Base-by-base conservation (phyloP, 2,888 invertebrate genomes). In the Nymphalis polychloros region DNA sequence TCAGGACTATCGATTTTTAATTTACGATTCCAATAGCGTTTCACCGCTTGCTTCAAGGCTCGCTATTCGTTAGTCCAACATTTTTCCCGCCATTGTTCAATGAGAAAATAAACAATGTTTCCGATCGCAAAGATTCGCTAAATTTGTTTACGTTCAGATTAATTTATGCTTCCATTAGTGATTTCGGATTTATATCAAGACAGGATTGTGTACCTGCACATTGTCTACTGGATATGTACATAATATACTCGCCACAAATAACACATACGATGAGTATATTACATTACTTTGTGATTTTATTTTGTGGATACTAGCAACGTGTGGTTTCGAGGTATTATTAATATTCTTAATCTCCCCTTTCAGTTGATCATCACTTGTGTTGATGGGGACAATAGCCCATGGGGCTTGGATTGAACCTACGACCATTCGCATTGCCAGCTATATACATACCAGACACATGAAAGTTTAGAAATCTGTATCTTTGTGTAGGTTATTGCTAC, bases 21-120 rank as follows among this genome's bases (percentile, higher is more conserved):
- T 65, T 53, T 27, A 63, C 59, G 67, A 47, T 57, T 60, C 31
- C 35, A 10, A 63, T 49, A 47, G 20, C 66, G 31, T 57, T 19
- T 53, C 23, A 69, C 35, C 80, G 77, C 77, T 48, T 10, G 35
- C 62, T 71, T 74, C 66, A 19, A 64, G 71, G 77, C 84, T 76
- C 72, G 61, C 63, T 20, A 71, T 75, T 68, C 72, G 75, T 73
- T 77, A 76, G 77, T 77, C 78, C 79, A 79, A 78, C 76, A 81
- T 79, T 79, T 77, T 73, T 76, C 73, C 78, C 75, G 76, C 78
- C 78, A 83, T 84, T 81, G 80, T 83, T 79, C 69, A 69, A 76
- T 72, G 76, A 72, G 74, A 81, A 80, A 81, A 83, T 85, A 84
- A 84, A 85, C 82, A 84, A 46, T 63, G 79, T 78, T 72, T 75